Evolutionary conservation across 1,140 invertebrate genomes (phyloP).

Genomic region (Phortica variegata): DNA sequence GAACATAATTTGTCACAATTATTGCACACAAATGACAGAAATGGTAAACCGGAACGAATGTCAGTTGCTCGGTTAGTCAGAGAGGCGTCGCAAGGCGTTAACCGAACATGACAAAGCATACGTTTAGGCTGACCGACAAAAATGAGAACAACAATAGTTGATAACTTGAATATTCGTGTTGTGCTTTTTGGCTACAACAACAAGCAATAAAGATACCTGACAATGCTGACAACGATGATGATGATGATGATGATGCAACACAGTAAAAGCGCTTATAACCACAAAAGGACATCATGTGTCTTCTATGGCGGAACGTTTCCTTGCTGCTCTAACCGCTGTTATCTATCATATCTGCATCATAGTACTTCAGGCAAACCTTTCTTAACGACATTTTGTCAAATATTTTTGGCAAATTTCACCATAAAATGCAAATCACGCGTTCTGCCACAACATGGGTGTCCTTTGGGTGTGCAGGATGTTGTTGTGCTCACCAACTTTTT

Average conservation of each 20-base stretch:
- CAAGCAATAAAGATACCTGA: constrained; percentile 38
- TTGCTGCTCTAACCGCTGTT: background rate
- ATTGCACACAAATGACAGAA: constrained; percentile 40
- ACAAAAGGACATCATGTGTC: constrained; percentile 2
- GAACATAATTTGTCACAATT: constrained; percentile 47
- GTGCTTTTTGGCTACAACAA: constrained; percentile 22
- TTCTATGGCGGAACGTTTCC: background rate
- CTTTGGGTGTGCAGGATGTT: background rate
- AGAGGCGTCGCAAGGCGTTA: background rate
- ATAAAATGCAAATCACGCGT: constrained; percentile 42
- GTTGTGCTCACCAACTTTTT: constrained; percentile 18
- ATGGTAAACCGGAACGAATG: constrained; percentile 18
- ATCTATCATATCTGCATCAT: too few species aligned
- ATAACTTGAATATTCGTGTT: background rate
- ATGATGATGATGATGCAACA: background rate
- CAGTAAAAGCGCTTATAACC: background rate
- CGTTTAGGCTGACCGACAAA: constrained; percentile 12
- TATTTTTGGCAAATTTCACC: constrained; percentile 48
- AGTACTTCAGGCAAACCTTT: background rate
- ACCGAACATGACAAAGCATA: constrained; percentile 3
- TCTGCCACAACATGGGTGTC: background rate
- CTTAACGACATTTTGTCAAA: constrained; percentile 38
- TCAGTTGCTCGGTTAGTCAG: too few species aligned
- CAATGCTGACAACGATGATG: constrained; percentile 14
- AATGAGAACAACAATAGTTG: background rate